These are phyloP conservation scores for Pipistrellus nathusii DNA, from an alignment of 2,797 vertebrate species.

Conservation along the genomic window DNA sequence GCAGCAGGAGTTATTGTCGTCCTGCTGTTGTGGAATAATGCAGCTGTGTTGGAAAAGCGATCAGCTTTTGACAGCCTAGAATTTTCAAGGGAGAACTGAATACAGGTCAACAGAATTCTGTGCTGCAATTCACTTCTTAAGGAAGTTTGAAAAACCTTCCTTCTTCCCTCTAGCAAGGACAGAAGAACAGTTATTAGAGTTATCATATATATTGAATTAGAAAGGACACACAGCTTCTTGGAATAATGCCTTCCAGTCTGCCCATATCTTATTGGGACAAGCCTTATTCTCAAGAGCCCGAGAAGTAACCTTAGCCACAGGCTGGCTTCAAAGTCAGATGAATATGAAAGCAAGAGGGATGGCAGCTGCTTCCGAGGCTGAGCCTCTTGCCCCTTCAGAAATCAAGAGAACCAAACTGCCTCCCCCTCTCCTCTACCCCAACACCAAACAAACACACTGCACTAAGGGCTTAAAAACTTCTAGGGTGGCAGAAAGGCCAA, in stretches of 20 bases:
- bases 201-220: background rate
- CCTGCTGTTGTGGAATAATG: constrained; percentile 11
- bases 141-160: constrained; percentile 42
- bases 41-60: constrained; percentile 69
- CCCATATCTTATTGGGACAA: background rate
- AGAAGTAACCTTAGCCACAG: background rate
- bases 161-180: background rate
- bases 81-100: constrained; percentile 65
- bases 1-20: constrained; percentile 22
- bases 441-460: background rate
- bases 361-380: background rate
- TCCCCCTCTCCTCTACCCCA: background rate
- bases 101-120: constrained; percentile 63
- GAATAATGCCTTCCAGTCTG: background rate
- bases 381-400: background rate
- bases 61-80: constrained; percentile 63
- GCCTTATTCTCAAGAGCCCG: background rate
- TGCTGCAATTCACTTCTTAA: constrained; percentile 24
- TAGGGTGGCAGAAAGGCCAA: background rate
- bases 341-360: background rate
- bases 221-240: background rate
- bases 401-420: background rate
- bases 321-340: background rate
- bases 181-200: background rate
- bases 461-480: background rate